phyloP scores from a whole-genome alignment of 2,113 vertebrate genomes.

The Delphinapterus leucas region DNA sequence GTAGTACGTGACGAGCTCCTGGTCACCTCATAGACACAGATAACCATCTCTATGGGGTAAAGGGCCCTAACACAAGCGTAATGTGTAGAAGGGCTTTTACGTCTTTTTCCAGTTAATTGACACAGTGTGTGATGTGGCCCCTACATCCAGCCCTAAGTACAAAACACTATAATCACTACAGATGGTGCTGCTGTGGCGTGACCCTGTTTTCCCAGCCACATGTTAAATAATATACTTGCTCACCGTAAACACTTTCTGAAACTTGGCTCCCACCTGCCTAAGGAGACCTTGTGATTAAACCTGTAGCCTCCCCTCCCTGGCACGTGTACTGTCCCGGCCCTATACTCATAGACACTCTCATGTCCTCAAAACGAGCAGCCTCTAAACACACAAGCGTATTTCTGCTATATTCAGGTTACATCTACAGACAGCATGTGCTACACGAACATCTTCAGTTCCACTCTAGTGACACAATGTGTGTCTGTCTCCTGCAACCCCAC shows the following conservation, averaged over 20 bases:
- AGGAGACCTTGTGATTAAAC: not conserved
- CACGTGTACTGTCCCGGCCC: not conserved
- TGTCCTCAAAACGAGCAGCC: not conserved
- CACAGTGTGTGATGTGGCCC: not conserved
- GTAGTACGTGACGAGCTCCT: not conserved
- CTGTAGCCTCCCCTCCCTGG: not conserved
- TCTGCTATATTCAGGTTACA: not conserved
- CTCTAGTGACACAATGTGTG: not conserved
- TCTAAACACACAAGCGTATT: not conserved
- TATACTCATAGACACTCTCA: not conserved
- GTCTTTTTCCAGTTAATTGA: not conserved
- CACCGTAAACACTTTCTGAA: not conserved
- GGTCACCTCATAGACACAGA: constrained; percentile 1
- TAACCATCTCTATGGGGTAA: constrained; percentile 37
- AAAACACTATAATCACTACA: not conserved
- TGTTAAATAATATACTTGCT: not conserved
- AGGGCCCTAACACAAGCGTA: not conserved
- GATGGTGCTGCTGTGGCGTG: not conserved
- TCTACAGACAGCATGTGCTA: rapidly evolving
- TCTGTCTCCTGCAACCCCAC: not conserved
- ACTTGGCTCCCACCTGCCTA: not conserved
- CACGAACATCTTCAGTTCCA: not conserved
- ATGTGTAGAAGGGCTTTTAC: not conserved
- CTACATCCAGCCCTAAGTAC: not conserved
- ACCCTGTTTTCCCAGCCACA: not conserved